phyloP scores from a whole-genome alignment of 2,113 vertebrate species.

The Poeciliopsis turrubarensis region DNA sequence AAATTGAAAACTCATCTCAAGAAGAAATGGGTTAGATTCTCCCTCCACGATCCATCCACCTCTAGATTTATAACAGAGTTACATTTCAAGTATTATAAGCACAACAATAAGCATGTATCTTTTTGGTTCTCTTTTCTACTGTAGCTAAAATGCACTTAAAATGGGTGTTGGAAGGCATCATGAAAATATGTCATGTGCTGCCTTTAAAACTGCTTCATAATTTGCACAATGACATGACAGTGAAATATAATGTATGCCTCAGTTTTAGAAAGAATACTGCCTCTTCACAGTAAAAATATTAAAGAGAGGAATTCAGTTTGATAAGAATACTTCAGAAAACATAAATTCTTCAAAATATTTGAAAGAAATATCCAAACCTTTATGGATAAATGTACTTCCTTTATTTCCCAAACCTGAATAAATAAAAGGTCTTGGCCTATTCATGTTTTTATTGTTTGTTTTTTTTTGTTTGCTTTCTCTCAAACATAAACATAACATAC shows the following conservation, averaged over 20 bases:
- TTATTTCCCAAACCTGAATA: not conserved
- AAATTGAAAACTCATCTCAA: conserved; percentile 39
- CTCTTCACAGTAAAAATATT: conserved; percentile 4
- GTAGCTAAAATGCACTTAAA: not conserved
- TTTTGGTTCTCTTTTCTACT: not conserved
- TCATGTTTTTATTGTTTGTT: not conserved
- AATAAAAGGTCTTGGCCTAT: conserved; percentile 3
- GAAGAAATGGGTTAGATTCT: conserved; percentile 22
- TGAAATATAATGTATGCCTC: not conserved
- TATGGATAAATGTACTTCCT: not conserved
- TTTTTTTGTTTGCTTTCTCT: not conserved
- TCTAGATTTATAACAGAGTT: not conserved
- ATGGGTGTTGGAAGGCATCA: not conserved
- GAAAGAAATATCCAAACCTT: conserved; percentile 9
- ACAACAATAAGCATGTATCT: not conserved
- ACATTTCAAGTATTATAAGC: not conserved
- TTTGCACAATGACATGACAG: not conserved
- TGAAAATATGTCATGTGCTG: not conserved
- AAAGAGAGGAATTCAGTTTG: conserved; percentile 7
- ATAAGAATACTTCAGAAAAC: conserved; percentile 12
- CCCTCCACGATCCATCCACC: not conserved
- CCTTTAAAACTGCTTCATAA: not conserved
- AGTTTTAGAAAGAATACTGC: not conserved
- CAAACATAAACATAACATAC: not conserved
- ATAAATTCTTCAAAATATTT: conserved; percentile 11